Evolutionary conservation across 2,797 vertebrate genomes (phyloP), one percentile per base, ranked within the genome.

Genomic region (Squalus acanthias): DNA sequence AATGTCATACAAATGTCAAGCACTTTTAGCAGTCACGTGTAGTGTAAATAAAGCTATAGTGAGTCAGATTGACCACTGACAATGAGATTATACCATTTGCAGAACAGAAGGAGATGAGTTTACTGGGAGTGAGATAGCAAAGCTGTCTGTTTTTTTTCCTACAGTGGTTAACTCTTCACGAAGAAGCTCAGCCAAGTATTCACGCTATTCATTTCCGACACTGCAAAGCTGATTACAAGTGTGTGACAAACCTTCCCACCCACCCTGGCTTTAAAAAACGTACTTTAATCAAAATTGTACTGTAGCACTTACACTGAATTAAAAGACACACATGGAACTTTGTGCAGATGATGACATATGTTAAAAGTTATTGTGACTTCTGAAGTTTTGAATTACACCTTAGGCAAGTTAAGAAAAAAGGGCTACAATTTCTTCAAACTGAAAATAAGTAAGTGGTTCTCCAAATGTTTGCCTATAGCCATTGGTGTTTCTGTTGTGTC

Each of bases 401-500:
- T 76, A 95, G 94, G 94, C 94, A 74, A 76, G 94, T 76, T 26
- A 53, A 95, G 94, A 76, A 53, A 74, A 57, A 95, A 13, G 70
- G 26, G 69, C 46, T 95, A 95, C 94, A 72, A 95, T 50, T 95
- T 95, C 94, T 76, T 57, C 50, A 95, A 95, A 53, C 94, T 72
- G 70, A 74, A 95, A 95, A 95, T 72, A 76, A 95, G 39, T 95
- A 95, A 95, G 94, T 76, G 29, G 94, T 95, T 95, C 94, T 20
- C 69, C 69, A 95, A 95, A 95, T 95, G 70, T 95, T 95, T 95
- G 94, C 94, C 94, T 95, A 74, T 74, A 95, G 70, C 94, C 94
- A 76, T 72, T 95, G 94, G 94, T 95, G 94, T 95, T 95, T 95
- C 94, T 97, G 96, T 97, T 96, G 96, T 97, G 97, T 97, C 96